Evolutionary conservation across 1,140 invertebrate species (phyloP), one percentile per base, ranked within the genome.

Genomic region (Neocloeon triangulifer): DNA sequence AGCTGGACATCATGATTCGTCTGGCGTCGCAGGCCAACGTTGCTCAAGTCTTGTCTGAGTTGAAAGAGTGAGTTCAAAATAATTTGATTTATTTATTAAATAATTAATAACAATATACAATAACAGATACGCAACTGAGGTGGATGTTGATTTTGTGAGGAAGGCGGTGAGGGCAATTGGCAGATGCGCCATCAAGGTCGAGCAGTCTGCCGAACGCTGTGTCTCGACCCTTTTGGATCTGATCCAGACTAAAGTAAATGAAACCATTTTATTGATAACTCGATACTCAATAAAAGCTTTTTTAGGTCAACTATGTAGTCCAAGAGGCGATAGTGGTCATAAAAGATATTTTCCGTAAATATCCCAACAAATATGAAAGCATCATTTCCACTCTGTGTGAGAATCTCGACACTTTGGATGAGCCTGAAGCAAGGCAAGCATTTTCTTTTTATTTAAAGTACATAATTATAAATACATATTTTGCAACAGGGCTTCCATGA

Each of bases 261-360:
- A 21, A 6, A 30, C 21, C 22, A 29, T 17, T 25, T 12, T 3
- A 12, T 23, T 25, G 2, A 2, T 25, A 12, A n/a, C 23, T 25
- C 6, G n/a, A 25, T 25, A 14, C 14, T n/a, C n/a, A 25, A 12
- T 6, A 25, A 25, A 25, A 14, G 6, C 21, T 6, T 7, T 30
- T 36, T 25, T 36, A 62, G 62, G 79, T 86, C 4, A 99, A 99
- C 59, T 99, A 99, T 53, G 95, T 99, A 15, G 94, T 99, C 1
- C 95, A 99, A 60, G 95, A 99, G 52, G 95, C 95, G 2, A 96
- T 99, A 41, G 95, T 99, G 1, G 95, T 99, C 1, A 99, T 99
- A 43, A 99, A 99, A 62, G 94, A 97, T 50, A 99, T 99, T 41
- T 99, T 99, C 68, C 66, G 94, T 36, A 98, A 98, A 52, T 99